Evolutionary conservation across 2,888 invertebrate genomes (phyloP), one percentile per base, ranked within the genome.

Genomic region (Vannuccia rotundouncinata): DNA sequence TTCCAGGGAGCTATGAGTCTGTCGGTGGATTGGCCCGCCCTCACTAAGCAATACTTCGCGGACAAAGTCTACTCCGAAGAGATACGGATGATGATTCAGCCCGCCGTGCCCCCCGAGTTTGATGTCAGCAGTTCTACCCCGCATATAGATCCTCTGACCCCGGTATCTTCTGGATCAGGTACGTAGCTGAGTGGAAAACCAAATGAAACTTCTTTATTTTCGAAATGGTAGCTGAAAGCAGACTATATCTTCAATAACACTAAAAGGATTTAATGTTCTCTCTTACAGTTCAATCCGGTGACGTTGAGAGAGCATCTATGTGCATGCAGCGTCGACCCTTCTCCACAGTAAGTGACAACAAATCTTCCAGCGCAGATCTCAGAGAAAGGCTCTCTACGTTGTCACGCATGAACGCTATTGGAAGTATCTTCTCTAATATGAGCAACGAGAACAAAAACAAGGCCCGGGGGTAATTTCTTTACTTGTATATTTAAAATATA

Each of bases 1-100:
- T n/a, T n/a, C n/a, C 89, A 95, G 93, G 96, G 96, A 75, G 96
- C 96, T 1, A 93, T 97, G 93, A 94, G 95, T 84, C 92, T 93
- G 83, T 94, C 95, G 0, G 95, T 97, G 85, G 93, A 95, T 86
- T 97, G 97, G 97, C 92, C 93, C 84, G 90, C 94, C 83, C 89
- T 97, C 79, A 93, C 95, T 89, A 91, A 92, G 75, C 95, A 97
- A 87, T 96, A 93, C 88, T 91, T 92, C 83, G 91, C 92, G 2
- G 92, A 95, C 87, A 91, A 92, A 81, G 90, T 91, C 31, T 95
- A 93, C 88, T 91, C 92, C 84, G 92, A 94, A 84, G 93, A 93
- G 85, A 90, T 96, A 25, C 31, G 31, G 17, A 25, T n/a, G 1
- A 5, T 29, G 1, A 59, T 78, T 59, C 59, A 66, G 25, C 78